Conservation (phyloP, 1,140 invertebrate genomes). For the Calliphora vicina region DNA sequence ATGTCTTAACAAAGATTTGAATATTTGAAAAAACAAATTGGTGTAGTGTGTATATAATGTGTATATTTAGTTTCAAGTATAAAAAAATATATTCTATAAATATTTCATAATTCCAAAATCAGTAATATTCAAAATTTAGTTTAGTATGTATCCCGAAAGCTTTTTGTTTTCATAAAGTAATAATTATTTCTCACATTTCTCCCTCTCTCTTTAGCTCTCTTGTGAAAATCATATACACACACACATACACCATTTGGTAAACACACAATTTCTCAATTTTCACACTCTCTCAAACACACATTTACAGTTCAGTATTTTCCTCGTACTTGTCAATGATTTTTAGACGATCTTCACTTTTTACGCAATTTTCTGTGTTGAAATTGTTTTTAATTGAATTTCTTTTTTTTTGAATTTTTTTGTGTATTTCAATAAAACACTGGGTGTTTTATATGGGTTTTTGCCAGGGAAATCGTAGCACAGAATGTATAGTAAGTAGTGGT, state of each 20-base stretch:
- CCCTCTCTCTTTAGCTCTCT: neutral
- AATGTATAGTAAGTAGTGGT: neutral
- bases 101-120: constrained; percentile 1
- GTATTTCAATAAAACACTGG: neutral
- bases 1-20: no score
- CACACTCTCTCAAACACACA: neutral
- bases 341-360: neutral
- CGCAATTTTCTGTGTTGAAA: neutral
- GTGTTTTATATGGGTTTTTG: constrained; percentile 19
- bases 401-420: neutral
- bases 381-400: neutral
- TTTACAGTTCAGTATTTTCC: neutral
- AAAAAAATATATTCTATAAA: neutral
- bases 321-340: neutral
- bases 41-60: neutral
- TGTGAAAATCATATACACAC: neutral
- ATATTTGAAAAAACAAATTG: no score
- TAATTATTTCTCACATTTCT: neutral
- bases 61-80: neutral
- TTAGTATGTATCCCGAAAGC: constrained; percentile 3
- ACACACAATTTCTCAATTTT: neutral
- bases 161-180: neutral
- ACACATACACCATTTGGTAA: no score
- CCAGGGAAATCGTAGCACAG: neutral
- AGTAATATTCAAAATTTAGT: neutral